Conservation (phyloP, 2,888 invertebrate genomes). For the Latrodectus hesperus region DNA sequence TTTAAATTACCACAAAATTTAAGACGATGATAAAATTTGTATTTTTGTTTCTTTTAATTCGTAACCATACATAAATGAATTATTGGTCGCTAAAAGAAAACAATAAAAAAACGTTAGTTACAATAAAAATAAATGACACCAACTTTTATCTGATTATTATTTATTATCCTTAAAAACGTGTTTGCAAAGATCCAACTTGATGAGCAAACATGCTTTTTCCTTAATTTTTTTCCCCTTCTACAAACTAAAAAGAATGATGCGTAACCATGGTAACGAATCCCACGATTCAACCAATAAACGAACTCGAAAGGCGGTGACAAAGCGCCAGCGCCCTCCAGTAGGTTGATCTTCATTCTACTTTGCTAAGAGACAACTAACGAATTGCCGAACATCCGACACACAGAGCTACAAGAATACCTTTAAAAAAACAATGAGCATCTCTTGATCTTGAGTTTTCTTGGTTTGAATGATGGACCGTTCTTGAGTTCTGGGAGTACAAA, state of each 20-base stretch:
- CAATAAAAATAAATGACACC: too few relatives aligned
- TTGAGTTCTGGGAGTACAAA: background rate
- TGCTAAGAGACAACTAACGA: conserved; percentile 22
- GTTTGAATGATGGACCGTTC: background rate
- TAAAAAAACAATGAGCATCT: background rate
- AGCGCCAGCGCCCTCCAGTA: conserved; percentile 35
- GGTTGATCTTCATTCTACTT: conserved; percentile 10
- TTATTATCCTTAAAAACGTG: too few relatives aligned
- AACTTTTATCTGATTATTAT: too few relatives aligned
- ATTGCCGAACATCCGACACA: conserved; percentile 17
- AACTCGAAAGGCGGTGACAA: conserved; percentile 43
- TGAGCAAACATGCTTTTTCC: too few relatives aligned
- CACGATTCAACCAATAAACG: conserved; percentile 31
- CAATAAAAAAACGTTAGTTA: too few relatives aligned
- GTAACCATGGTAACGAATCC: conserved; percentile 56
- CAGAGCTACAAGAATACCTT: background rate
- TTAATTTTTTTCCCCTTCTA: background rate
- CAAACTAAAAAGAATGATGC: conserved; percentile 34
- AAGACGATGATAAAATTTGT: too few relatives aligned
- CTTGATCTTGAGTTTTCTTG: background rate
- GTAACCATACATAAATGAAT: too few relatives aligned
- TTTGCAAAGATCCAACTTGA: too few relatives aligned
- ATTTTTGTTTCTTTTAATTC: too few relatives aligned
- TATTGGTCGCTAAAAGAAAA: too few relatives aligned
- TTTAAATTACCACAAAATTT: too few relatives aligned